Evolutionary conservation across 2,113 vertebrate genomes (phyloP).

Genomic region (Danionella cerebrum): DNA sequence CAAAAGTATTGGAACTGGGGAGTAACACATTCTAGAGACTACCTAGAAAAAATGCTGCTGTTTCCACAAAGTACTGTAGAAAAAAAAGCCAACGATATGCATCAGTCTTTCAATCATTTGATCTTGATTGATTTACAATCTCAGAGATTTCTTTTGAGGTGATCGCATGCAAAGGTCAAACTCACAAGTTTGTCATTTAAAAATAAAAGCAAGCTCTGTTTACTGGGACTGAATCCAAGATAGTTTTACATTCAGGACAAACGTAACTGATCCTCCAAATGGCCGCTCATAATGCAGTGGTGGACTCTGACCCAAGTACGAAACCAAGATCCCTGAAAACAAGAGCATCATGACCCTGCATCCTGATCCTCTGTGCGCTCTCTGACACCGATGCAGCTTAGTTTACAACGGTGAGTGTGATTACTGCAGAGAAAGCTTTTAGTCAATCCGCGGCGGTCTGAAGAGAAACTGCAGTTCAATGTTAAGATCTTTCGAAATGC

Average conservation of each 20-base stretch:
- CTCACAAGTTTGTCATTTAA: neutral
- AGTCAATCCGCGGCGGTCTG: neutral
- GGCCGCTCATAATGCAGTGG: constrained; percentile 3
- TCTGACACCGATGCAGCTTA: constrained; percentile 26
- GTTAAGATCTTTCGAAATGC: neutral
- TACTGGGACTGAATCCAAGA: constrained; percentile 8
- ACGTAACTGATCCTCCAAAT: constrained; percentile 28
- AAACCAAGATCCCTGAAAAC: constrained; percentile 15
- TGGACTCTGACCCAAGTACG: constrained; percentile 8
- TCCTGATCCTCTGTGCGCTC: constrained; percentile 18
- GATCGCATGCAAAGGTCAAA: no score
- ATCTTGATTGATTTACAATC: no score
- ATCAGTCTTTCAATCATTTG: no score
- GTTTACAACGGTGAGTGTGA: constrained; percentile 24
- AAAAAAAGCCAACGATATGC: no score
- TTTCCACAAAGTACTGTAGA: no score
- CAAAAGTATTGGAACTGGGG: no score
- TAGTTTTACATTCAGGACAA: constrained; percentile 14
- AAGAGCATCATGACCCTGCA: constrained; percentile 21
- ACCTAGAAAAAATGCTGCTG: no score
- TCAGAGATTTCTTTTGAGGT: no score
- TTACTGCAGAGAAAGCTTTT: constrained; percentile 1
- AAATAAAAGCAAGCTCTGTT: neutral
- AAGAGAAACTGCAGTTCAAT: neutral
- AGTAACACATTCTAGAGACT: no score